Base-by-base conservation (phyloP, 2,888 invertebrate genomes). In the Isotomurus palustris region DNA sequence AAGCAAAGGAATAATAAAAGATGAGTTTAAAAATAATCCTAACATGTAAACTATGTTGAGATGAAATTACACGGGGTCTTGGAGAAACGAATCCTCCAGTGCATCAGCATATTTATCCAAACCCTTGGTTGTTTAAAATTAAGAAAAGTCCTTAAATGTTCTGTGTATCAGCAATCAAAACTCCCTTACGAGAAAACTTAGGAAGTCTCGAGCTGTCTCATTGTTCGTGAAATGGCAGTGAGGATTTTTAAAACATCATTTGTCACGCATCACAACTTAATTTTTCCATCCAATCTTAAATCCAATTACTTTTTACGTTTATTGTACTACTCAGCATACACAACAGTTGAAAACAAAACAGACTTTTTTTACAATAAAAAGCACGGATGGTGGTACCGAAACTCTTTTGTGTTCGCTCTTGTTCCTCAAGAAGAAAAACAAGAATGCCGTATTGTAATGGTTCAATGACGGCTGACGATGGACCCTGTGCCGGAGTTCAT, bases 181-280 rank as follows among this genome's bases (percentile, higher is more conserved):
- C 12, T 25, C 28, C 17, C n/a, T 28, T n/a, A 47, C 29, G 29
- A 47, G 27, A 47, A 49, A 49, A 35, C 27, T 49, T 49, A 8
- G 43, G 49, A 49, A 49, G 25, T 49, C 49, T 32, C 28, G 19
- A n/a, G 35, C 35, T 49, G 36, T 49, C 49, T 49, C 49, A 49
- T 49, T 49, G 49, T 49, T 49, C 49, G 36, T 49, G 49, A 49
- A 49, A 49, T 49, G 32, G 49, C 49, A 49, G 43, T 22, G 43
- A 49, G 35, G 49, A 49, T 49, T 49, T 49, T 49, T 49, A 49
- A 61, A 61, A 61, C 60, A 54, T 66, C 60, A 66, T 66, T 66
- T 63, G 66, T 66, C 63, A 63, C 66, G 66, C 66, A 63, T 61
- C 66, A 63, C 56, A 66, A 62, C 66, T 66, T 66, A 66, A 66